These are phyloP conservation scores for Lordiphosa andalusiaca DNA, from an alignment of 2,888 invertebrate species.

Conservation along the genomic window DNA sequence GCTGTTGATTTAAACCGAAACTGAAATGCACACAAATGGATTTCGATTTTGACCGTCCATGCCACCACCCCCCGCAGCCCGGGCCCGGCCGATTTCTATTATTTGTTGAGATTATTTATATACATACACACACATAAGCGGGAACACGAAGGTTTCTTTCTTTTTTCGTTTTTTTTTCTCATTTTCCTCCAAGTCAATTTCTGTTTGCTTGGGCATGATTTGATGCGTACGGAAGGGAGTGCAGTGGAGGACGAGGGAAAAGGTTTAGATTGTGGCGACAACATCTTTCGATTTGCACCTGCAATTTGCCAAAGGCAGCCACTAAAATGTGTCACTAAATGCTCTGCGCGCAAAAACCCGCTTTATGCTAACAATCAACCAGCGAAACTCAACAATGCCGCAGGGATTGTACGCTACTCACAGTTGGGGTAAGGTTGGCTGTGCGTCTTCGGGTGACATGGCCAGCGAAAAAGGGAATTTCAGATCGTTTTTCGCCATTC, in stretches of 20 bases:
- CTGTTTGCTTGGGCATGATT: slow-evolving; percentile 53
- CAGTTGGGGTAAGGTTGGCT: too few species aligned
- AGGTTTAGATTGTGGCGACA: slow-evolving; percentile 38
- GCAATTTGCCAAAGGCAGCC: slow-evolving; percentile 44
- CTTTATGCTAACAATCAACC: slow-evolving; percentile 8
- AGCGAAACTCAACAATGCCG: slow-evolving; percentile 27
- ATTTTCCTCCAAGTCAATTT: slow-evolving; percentile 57
- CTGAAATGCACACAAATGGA: slow-evolving; percentile 76
- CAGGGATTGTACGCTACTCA: slow-evolving; percentile 1
- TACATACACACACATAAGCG: slow-evolving; percentile 10
- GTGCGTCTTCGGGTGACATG: too few species aligned
- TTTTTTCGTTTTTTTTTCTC: slow-evolving; percentile 10
- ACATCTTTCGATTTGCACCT: slow-evolving; percentile 65
- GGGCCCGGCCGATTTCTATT: slow-evolving; percentile 46
- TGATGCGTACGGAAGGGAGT: slow-evolving; percentile 30
- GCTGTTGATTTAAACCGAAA: slow-evolving; percentile 68
- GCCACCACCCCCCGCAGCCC: not conserved
- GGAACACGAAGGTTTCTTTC: not conserved
- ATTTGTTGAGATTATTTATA: slow-evolving; percentile 27
- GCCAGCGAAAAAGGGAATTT: too few species aligned
- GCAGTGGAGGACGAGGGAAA: slow-evolving; percentile 22
- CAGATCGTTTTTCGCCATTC: not conserved
- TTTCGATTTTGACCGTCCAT: slow-evolving; percentile 55
- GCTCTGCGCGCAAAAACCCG: slow-evolving; percentile 31
- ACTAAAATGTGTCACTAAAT: slow-evolving; percentile 58